Evolutionary conservation across 1,140 invertebrate species (phyloP), one percentile per base, ranked within the genome.

Genomic region (Drosophila nebulosa): DNA sequence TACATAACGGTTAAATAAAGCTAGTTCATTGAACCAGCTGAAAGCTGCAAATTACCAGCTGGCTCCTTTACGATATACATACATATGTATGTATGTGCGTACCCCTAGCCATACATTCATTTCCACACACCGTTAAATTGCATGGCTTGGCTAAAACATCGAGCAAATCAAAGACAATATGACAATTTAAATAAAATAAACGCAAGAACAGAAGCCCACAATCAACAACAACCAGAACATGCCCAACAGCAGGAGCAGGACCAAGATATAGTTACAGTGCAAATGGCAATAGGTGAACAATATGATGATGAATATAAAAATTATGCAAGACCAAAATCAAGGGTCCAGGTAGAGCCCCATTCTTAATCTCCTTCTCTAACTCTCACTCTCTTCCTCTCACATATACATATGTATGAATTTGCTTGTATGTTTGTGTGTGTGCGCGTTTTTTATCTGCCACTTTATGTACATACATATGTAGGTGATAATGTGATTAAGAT

Each of bases 71-170:
- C 16, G 39, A 16, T 42, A 18, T 72, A 30, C 7, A 6, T 27
- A 3, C 16, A 42, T 32, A 32, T 32, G 30, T 10, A 32, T 32
- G 10, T 32, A 32, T 32, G 10, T 12, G 30, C 59, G 35, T 36
- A 64, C 32, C 16, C 9, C 7, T 46, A 22, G 9, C 21, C 4
- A 24, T 30, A 3, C 7, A 22, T 6, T 9, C 21, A 10, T 2
- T 12, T 22, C 50, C 4, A 1, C n/a, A 35, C 4, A 18, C 16
- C 12, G 24, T 12, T 30, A 27, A 55, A 16, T 32, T 53, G n/a
- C 1, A 69, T 64, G 60, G 63, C 55, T 27, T 69, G 66, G 30
- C 22, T 64, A n/a, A 53, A 59, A 55, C 35, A 50, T 55, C 60
- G 70, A 18, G 30, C 30, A 10, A 39, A 16, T 39, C 61, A 53